Evolutionary conservation across 2,888 invertebrate genomes (phyloP).

Genomic region (Venusia cambrica): DNA sequence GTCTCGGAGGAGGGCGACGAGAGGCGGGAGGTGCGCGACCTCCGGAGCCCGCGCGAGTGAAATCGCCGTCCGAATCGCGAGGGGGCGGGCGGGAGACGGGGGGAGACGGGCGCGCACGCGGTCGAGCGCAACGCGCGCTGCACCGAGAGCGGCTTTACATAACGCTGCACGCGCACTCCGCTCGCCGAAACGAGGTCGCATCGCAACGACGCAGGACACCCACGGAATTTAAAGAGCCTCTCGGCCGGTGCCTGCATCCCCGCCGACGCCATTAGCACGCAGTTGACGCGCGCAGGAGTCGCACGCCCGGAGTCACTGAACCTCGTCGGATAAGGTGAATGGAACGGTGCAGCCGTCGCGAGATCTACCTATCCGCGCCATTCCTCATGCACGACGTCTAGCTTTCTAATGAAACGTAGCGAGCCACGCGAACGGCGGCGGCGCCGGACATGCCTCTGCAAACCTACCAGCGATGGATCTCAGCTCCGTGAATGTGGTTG

Average conservation of each 20-base stretch:
- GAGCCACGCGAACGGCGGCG: conserved; percentile 25
- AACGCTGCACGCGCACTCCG: conserved; percentile 58
- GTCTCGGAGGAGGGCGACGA: conserved; percentile 53
- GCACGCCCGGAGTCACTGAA: conserved; percentile 76
- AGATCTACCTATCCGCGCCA: conserved; percentile 47
- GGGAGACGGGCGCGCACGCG: conserved; percentile 61
- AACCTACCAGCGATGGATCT: conserved; percentile 18
- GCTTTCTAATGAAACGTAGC: conserved; percentile 72
- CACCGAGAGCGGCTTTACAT: conserved; percentile 71
- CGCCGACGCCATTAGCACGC: conserved; percentile 53
- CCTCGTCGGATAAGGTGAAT: conserved; percentile 77
- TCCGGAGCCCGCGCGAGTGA: conserved; percentile 67
- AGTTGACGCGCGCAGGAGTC: conserved; percentile 68
- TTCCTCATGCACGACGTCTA: conserved; percentile 55
- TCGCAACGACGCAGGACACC: conserved; percentile 56
- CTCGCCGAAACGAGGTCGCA: conserved; percentile 70
- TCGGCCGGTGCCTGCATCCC: conserved; percentile 22
- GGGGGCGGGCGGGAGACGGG: conserved; percentile 32
- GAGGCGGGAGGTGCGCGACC: conserved; percentile 69
- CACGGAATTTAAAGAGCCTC: conserved; percentile 67
- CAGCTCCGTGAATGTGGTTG: conserved; percentile 26
- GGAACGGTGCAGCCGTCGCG: conserved; percentile 74
- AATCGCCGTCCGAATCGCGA: conserved; percentile 62
- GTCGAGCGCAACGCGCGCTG: conserved; percentile 73
- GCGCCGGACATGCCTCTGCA: conserved; percentile 17